Base-by-base conservation (phyloP, 2,113 vertebrate genomes). In the Dromas ardeola region DNA sequence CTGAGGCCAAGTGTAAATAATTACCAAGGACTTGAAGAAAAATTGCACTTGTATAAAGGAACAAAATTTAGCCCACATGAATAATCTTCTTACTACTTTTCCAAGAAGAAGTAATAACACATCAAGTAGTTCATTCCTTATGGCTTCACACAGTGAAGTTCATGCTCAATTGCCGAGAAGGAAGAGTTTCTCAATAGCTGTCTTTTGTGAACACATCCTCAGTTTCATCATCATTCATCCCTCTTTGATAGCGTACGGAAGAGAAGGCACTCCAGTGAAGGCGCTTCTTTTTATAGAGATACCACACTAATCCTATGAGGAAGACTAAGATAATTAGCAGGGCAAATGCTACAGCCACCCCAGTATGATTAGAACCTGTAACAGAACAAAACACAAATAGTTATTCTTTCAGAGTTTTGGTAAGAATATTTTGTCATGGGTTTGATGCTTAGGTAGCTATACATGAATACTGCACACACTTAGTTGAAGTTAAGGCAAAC, bases 171-270 rank as follows among this genome's bases (percentile, higher is more conserved):
- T 49, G 63, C 86, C 19, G 61, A 91, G 74, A 91, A 92, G 22
- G 6, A 79, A 69, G 26, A 81, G 81, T 23, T 91, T 77, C 72
- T 97, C 90, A 98, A 73, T 90, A 92, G 61, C 69, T 69, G 9
- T 96, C 97, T 62, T 97, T 97, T 22, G 95, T 76, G 89, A 99
- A 97, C 69, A 99, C 98, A 83, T 98, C 98, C 76, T 98, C 98
- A 59, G 97, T 98, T 95, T 99, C 99, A 3, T 98, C 96, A 34
- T 99, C 99, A 22, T 99, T 98, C 18, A 98, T 95, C 73, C 99
- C 99, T 92, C 99, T 98, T 90, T 99, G 97, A 81, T 99, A 99
- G 63, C 98, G 99, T 36, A 99, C 98, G 6, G 98, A 90, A 50
- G 98, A 98, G 77, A 98, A 98, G 29, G 98, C 97, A 26, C 92